Percentiles rank a stretch among this genome's conserved stretches.
Evolutionary conservation across 1,140 invertebrate genomes (phyloP).

Genomic region (Cydia splendana): DNA sequence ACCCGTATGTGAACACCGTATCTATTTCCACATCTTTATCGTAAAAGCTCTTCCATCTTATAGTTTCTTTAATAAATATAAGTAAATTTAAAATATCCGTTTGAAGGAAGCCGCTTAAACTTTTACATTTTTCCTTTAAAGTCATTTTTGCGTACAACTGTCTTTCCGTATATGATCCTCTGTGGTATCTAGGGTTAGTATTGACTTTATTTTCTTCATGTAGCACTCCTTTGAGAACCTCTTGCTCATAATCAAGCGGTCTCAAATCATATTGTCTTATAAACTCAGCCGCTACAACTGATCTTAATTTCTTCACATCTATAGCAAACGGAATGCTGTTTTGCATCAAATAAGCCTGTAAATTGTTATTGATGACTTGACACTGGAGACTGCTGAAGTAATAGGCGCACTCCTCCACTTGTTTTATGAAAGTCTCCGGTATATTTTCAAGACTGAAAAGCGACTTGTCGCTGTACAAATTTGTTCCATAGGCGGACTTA

Average conservation of each 20-base stretch:
- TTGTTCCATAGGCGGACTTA: conserved; percentile 76
- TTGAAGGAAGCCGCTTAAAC: conserved; percentile 61
- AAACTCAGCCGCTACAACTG: conserved; percentile 74
- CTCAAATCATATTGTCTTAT: conserved; percentile 78
- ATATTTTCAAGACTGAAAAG: conserved; percentile 84
- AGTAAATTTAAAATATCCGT: conserved; percentile 63
- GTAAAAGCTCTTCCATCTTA: conserved; percentile 55
- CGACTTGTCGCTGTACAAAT: conserved; percentile 70
- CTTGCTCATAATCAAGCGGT: conserved; percentile 63
- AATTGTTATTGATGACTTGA: conserved; percentile 83
- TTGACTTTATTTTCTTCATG: conserved; percentile 74
- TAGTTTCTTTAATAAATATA: conserved; percentile 61
- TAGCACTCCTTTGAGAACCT: conserved; percentile 68
- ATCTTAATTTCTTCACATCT: conserved; percentile 74
- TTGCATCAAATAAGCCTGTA: conserved; percentile 80
- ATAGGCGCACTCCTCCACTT: conserved; percentile 82
- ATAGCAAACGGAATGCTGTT: conserved; percentile 72
- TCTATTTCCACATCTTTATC: conserved; percentile 49
- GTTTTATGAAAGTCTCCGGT: conserved; percentile 84
- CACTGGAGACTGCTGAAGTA: conserved; percentile 85
- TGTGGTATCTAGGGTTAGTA: conserved; percentile 72
- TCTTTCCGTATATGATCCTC: conserved; percentile 79
- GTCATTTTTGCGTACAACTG: conserved; percentile 73
- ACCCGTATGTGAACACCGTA: conserved; percentile 63
- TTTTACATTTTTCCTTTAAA: conserved; percentile 73